Evolutionary conservation across 2,888 invertebrate genomes (phyloP), one percentile per base, ranked within the genome.

Genomic region (Drosophila paramelanica): DNA sequence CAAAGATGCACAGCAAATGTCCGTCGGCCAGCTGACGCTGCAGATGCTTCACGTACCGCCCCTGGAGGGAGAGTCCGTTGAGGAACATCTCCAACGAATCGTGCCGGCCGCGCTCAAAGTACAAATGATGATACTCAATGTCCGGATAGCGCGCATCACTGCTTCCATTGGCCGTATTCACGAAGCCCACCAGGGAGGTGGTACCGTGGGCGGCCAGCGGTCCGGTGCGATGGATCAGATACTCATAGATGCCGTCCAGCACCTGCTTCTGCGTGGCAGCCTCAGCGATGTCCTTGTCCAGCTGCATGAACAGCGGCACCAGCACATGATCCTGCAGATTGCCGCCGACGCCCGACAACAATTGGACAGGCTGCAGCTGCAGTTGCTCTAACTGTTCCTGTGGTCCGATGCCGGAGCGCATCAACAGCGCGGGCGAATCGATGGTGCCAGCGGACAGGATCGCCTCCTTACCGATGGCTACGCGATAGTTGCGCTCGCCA

Each of bases 321-420:
- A 95, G 94, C 23, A 96, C 94, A 90, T 97, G 97, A 88, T 97
- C 97, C 91, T 97, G 96, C 1, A 97, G 93, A 88, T 97, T 96
- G 75, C 95, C 93, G 0, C 96, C 96, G 0, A 97, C 95, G 0
- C 80, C 79, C 0, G 84, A 65, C 7, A 92, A 46, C 11, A 90
- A 67, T 1, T 73, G 58, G 0, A 88, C 27, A 5, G 91, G 55
- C 0, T 83, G 70, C 8, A 92, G 76, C 0, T 78, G 39, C 4
- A 90, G 33, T 0, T 81, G 31, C 49, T 74, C 38, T 7, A 92
- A 69, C 8, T 90, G 86, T 1, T 79, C 14, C 2, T 68, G 61
- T 0, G 90, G 89, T 1, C 92, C 92, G 3, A 92, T 78, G 2
- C 92, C 92, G 0, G 92, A 92, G 3, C 92, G 86, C 77, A 92